Evolutionary conservation across 2,113 vertebrate genomes (phyloP).

Genomic region (Pterocles gutturalis): DNA sequence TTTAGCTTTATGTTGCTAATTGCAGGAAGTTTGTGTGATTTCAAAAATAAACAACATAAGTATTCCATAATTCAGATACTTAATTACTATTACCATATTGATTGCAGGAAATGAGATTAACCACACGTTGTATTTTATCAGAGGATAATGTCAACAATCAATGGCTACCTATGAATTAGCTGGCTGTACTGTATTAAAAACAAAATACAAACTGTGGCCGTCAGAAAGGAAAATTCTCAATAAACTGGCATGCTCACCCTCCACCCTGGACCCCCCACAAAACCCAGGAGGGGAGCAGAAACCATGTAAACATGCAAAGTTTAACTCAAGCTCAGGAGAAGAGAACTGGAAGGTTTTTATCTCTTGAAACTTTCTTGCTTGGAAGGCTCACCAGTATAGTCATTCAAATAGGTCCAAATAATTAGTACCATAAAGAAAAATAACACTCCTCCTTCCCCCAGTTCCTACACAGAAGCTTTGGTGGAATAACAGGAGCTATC

Average conservation of each 20-base stretch:
- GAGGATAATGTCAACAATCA: conserved; percentile 12
- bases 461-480: neutral
- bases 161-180: conserved; percentile 20
- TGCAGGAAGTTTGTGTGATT: conserved; percentile 61
- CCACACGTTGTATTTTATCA: conserved; percentile 32
- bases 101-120: conserved; percentile 62
- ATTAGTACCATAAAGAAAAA: neutral
- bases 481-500: neutral
- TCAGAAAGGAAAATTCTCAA: neutral
- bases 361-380: neutral
- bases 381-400: neutral
- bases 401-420: neutral
- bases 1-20: conserved; percentile 59
- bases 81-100: conserved; percentile 68
- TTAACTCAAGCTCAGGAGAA: neutral
- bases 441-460: rapidly evolving
- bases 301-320: neutral
- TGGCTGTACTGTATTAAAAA: neutral
- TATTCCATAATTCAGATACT: conserved; percentile 58
- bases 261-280: neutral
- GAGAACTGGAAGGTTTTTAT: neutral
- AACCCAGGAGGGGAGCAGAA: neutral
- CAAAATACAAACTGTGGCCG: neutral
- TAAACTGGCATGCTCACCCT: neutral
- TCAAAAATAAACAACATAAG: conserved; percentile 54